Evolutionary conservation across 2,797 vertebrate species (phyloP), one percentile per base, ranked within the genome.

Genomic region (Sylvia borin): DNA sequence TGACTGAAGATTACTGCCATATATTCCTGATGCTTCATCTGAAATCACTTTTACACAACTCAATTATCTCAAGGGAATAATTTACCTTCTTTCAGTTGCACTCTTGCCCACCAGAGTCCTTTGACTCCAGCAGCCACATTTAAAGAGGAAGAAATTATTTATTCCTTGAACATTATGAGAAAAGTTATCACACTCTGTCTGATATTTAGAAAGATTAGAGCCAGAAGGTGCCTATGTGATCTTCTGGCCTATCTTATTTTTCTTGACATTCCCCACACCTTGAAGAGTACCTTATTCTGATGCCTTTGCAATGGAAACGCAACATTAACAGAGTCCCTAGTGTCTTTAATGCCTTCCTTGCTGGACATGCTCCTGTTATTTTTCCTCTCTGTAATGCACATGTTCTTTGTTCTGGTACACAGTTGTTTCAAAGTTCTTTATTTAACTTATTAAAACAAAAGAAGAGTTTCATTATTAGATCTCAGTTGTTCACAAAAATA

Each of bases 401-500:
- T 85, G 27, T 51, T 88, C 90, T 74, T 92, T 87, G 57, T 83
- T 93, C 83, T 94, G 89, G 73, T 66, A 79, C 16, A 72, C 80
- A 87, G 77, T 90, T 88, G 71, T 85, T 93, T 95, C 57, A 64
- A 82, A 67, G 21, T 57, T 91, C 81, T 90, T 95, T 92, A 88
- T 95, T 90, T 94, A 91, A 82, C 40, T 57, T 62, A 27, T 18
- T 58, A 43, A 77, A 54, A 53, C 34, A 89, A 74, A 65, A 84
- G 40, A 78, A 66, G 31, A 72, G 3, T 26, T 18, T 84, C 29
- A 64, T 78, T 75, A 73, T 78, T 76, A 70, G 55, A 76, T 8
- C 5, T 81, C 58, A 55, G 16, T 34, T 79, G 53, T 43, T 93
- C 81, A 48, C 45, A 95, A 87, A 94, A 91, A 65, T 72, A 87